These are phyloP conservation scores for Pseudochirops cupreus DNA, from an alignment of 2,797 vertebrate genomes.

Conservation along the genomic window DNA sequence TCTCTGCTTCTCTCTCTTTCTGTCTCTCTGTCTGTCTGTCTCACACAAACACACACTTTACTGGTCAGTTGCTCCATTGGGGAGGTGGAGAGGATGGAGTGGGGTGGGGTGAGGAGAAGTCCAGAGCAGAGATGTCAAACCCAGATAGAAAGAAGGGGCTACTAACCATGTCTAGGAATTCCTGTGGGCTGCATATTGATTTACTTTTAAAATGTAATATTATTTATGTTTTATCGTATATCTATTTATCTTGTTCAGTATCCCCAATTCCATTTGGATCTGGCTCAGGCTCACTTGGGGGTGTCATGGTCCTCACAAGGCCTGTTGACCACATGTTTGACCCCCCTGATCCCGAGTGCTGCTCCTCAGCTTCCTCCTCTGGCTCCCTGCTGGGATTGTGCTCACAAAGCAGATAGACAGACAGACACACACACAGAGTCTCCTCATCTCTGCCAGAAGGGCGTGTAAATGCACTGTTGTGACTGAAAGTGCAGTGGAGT, in stretches of 20 bases:
- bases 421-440: neutral
- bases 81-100: neutral
- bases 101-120: neutral
- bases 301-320: neutral
- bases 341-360: neutral
- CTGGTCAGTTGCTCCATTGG: neutral
- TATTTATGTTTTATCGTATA: neutral
- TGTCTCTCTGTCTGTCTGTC: too few species aligned
- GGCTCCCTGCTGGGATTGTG: neutral
- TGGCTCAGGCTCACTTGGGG: neutral
- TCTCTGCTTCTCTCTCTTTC: too few species aligned
- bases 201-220: neutral
- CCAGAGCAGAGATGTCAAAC: neutral
- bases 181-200: neutral
- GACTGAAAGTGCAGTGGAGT: neutral
- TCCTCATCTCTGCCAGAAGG: neutral
- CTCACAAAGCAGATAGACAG: neutral
- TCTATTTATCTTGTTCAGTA: neutral
- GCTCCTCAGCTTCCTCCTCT: neutral
- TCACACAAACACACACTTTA: neutral
- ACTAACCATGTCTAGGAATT: neutral
- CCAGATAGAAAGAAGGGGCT: neutral
- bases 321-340: neutral
- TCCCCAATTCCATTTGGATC: neutral
- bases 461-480: slow-evolving; percentile 1